phyloP scores from a whole-genome alignment of 2,113 vertebrate species.

The Scolopax mira region DNA sequence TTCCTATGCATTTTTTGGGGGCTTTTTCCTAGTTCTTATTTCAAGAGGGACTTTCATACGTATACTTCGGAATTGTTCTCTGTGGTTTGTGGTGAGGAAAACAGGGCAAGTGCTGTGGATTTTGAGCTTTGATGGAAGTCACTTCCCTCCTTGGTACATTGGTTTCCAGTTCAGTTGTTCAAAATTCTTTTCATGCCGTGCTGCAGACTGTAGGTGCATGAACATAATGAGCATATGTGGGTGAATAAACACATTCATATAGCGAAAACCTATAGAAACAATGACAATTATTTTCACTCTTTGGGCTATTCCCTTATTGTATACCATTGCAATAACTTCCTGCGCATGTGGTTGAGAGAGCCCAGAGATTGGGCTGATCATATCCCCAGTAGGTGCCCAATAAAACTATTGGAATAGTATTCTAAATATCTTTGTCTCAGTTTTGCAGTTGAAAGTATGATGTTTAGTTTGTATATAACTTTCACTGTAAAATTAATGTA shows the following conservation, averaged over 20 bases:
- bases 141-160: background rate
- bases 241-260: too few species aligned
- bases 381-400: fast-evolving
- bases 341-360: background rate
- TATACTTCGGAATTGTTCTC: background rate
- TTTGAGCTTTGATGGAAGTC: background rate
- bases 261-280: too few species aligned
- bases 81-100: background rate
- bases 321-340: background rate
- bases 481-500: background rate
- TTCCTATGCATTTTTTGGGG: background rate
- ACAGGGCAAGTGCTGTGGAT: background rate
- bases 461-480: background rate
- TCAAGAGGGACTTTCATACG: background rate
- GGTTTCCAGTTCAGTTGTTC: background rate
- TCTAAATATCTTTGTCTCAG: background rate
- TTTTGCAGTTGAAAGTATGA: background rate
- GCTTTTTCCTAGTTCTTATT: background rate
- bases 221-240: too few species aligned
- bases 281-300: too few species aligned
- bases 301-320: background rate
- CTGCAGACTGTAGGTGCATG: background rate
- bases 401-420: background rate
- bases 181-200: background rate
- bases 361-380: background rate